Evolutionary conservation across 2,797 vertebrate genomes (phyloP), one percentile per base, ranked within the genome.

Genomic region (Champsocephalus esox): DNA sequence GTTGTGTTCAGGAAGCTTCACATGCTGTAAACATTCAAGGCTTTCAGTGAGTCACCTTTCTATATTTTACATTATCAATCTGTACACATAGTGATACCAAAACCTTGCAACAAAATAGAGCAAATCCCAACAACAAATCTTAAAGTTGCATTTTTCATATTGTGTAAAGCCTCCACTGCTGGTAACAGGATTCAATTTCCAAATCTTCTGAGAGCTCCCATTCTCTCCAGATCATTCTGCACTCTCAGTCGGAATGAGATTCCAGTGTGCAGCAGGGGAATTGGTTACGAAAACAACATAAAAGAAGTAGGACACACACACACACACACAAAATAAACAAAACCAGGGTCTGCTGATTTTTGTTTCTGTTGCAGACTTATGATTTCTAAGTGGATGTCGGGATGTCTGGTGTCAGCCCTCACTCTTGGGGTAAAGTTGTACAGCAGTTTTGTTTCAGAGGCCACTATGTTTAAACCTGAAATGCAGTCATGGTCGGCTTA

Each of bases 201-300:
- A 32, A 61, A 78, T 73, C 44, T 65, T 46, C 62, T 62, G 56
- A 70, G 55, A 66, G 46, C 61, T 38, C 66, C 49, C 67, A 32
- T 69, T 79, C 59, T 68, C 45, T 56, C 12, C 64, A 56, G 70
- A 65, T 73, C 43, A 67, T 73, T 72, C 65, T 21, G 58, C 55
- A 76, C 52, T 73, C 21, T 4, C 62, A 59, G 58, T 50, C 19
- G 52, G 54, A 65, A 81, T 73, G 38, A 73, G 41, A 57, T 56
- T 64, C 21, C 51, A 34, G 51, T n/a, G n/a, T 12, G 56, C 50
- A 63, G 38, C 66, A 5, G 48, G 14, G 49, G 58, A 76, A 57
- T 19, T 14, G 38, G 32, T 12, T 52, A 13, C 49, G 56, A 77
- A 61, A 66, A 21, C 44, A 41, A 54, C 9, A n/a, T 9, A 57